Conservation (phyloP, 2,113 vertebrate species). For the Gymnorhina tibicen region DNA sequence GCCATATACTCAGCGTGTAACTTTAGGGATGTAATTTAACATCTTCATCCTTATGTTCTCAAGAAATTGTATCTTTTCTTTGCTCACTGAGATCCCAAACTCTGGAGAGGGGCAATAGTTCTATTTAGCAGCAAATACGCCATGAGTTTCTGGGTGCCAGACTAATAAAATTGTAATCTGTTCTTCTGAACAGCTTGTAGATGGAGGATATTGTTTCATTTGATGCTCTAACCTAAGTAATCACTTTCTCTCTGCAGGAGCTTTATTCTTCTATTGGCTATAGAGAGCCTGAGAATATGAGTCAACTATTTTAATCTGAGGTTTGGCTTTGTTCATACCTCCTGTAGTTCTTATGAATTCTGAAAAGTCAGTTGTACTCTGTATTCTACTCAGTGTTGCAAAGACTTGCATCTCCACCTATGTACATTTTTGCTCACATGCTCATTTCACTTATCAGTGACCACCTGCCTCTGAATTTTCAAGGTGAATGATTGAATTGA, state of each 20-base stretch:
- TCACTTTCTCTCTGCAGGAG: not conserved
- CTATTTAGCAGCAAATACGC: not conserved
- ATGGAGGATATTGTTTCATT: not conserved
- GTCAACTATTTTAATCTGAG: not conserved
- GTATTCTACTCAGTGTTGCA: not conserved
- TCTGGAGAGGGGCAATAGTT: not conserved
- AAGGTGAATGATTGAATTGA: not conserved
- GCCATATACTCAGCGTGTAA: not conserved
- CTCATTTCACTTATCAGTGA: not conserved
- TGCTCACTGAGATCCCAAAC: not conserved
- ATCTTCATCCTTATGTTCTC: not conserved
- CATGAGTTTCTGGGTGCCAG: not conserved
- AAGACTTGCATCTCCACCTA: not conserved
- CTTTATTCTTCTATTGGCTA: not conserved
- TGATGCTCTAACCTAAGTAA: not conserved
- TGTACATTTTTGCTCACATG: not conserved
- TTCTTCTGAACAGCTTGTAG: not conserved
- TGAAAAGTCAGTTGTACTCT: not conserved
- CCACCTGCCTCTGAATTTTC: not conserved
- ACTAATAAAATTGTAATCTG: not conserved
- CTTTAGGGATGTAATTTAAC: not conserved
- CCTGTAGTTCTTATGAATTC: not conserved
- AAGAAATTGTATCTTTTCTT: not conserved
- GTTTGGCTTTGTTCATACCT: not conserved
- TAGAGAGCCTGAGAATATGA: not conserved